These are phyloP conservation scores for Nasalis larvatus DNA, from an alignment of 2,113 vertebrate genomes.

Conservation along the genomic window DNA sequence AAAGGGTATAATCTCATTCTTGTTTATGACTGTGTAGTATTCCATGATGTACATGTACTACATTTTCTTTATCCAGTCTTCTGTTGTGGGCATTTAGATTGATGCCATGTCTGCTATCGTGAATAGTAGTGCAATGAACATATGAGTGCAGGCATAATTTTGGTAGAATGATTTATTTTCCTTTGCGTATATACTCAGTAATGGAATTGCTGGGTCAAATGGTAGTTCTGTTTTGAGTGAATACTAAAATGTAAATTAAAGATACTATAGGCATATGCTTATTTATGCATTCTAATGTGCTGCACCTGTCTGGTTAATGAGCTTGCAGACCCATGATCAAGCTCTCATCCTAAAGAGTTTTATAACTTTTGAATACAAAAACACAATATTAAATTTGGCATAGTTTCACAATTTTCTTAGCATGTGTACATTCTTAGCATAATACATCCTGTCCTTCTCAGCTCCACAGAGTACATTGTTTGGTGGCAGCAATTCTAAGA, in stretches of 20 bases:
- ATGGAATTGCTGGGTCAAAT: no score
- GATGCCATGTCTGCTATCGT: no score
- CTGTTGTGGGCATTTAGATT: no score
- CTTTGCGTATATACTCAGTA: no score
- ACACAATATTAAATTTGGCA: not conserved
- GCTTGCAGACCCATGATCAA: not conserved
- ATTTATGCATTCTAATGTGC: not conserved
- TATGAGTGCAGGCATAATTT: no score
- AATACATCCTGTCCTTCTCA: rapidly evolving
- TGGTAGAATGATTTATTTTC: no score
- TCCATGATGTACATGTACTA: no score
- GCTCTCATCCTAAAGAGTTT: not conserved
- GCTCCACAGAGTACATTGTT: not conserved
- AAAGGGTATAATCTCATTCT: no score
- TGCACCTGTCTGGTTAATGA: not conserved
- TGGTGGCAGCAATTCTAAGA: not conserved
- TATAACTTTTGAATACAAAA: not conserved
- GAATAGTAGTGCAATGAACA: no score
- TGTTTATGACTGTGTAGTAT: no score
- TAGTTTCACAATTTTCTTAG: not conserved
- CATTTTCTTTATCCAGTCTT: no score
- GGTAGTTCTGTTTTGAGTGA: no score
- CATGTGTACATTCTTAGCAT: not conserved
- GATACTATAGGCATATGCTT: not conserved
- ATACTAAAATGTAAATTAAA: not conserved